A percentile compares a stretch with the other conserved stretches of the same genome.
Evolutionary conservation across 2,113 vertebrate genomes (phyloP).

Genomic region (Tinamus guttatus): DNA sequence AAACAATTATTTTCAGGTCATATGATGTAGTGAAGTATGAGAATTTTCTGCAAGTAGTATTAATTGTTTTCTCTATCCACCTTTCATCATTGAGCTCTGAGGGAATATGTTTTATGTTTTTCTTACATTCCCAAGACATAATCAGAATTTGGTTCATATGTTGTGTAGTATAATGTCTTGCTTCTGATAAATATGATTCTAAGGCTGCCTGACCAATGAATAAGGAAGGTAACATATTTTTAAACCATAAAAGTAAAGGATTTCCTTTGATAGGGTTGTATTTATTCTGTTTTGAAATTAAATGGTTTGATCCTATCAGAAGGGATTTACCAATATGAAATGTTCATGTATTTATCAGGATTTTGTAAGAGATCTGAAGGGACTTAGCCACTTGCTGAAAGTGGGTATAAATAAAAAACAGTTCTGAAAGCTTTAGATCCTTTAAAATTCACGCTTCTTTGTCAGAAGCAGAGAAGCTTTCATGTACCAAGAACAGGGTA

Average conservation of each 20-base stretch:
- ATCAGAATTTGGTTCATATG: neutral
- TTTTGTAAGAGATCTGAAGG: neutral
- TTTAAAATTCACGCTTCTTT: neutral
- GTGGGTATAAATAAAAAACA: neutral
- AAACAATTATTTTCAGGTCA: neutral
- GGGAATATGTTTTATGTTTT: neutral
- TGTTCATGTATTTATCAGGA: neutral
- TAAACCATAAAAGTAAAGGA: neutral
- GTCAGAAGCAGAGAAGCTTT: neutral
- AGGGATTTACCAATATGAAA: neutral
- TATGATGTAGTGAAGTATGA: neutral
- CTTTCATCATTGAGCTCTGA: neutral
- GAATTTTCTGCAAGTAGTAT: neutral
- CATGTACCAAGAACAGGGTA: neutral
- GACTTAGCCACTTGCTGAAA: neutral
- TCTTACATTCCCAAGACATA: neutral
- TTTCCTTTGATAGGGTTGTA: neutral
- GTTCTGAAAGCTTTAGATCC: neutral
- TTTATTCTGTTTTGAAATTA: neutral
- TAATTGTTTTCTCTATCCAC: neutral
- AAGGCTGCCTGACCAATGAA: fast-evolving
- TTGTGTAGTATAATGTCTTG: neutral
- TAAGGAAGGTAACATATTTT: neutral
- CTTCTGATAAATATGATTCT: neutral
- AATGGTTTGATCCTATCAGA: neutral